Evolutionary conservation across 2,888 invertebrate genomes (phyloP).

Genomic region (Leptothorax acervorum): DNA sequence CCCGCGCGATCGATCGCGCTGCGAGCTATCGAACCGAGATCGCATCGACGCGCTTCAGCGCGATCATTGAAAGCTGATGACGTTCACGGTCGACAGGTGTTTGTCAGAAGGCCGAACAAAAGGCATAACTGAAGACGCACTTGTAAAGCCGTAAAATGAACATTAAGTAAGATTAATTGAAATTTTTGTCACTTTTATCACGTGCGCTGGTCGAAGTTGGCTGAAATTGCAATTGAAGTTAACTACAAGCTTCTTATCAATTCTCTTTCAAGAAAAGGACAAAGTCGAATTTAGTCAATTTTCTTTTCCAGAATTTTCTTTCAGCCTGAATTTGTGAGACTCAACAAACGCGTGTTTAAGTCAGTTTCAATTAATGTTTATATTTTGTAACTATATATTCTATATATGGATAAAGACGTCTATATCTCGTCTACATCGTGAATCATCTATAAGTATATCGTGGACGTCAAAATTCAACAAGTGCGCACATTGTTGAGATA

Average conservation of each 20-base stretch:
- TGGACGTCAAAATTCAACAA: neutral
- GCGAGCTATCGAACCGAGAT: conserved; percentile 34
- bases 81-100: neutral
- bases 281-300: neutral
- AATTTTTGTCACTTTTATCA: neutral
- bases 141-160: neutral
- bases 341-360: neutral
- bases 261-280: neutral
- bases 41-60: neutral
- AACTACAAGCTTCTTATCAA: neutral
- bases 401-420: neutral
- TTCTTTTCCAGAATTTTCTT: neutral
- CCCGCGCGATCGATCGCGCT: neutral
- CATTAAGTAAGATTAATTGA: neutral
- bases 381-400: neutral
- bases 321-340: neutral
- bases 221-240: neutral
- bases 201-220: too few relatives aligned
- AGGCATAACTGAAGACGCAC: too few relatives aligned
- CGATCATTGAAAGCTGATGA: neutral
- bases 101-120: neutral
- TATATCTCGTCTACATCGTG: neutral
- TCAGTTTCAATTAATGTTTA: neutral
- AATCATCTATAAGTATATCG: too few relatives aligned
- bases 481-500: neutral